phyloP scores from a whole-genome alignment of 2,797 vertebrate genomes.

The Crenuchus spilurus region DNA sequence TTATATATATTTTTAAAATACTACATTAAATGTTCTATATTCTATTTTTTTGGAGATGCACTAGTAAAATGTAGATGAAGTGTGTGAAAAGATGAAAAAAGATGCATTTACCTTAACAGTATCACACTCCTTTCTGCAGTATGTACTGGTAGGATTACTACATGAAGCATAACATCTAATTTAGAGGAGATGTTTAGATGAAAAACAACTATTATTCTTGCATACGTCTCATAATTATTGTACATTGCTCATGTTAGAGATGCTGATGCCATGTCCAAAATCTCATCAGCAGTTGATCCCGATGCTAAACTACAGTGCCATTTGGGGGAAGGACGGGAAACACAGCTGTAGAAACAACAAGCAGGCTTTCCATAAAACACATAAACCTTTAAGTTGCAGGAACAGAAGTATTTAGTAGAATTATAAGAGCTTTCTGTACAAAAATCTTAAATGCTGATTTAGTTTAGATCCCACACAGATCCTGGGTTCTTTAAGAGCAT shows the following conservation, averaged over 20 bases:
- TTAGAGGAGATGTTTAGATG: conserved; percentile 6
- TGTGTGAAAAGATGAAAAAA: neutral
- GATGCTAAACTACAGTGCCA: conserved; percentile 40
- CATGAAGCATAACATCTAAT: conserved; percentile 9
- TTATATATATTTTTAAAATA: no score
- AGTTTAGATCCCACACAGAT: conserved; percentile 34
- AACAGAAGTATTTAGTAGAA: conserved; percentile 54
- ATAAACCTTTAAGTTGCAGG: conserved; percentile 51
- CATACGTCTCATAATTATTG: neutral
- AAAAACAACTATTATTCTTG: conserved; percentile 3
- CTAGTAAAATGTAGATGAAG: neutral
- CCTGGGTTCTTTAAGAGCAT: neutral
- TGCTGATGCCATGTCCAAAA: conserved; percentile 19
- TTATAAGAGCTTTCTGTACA: conserved; percentile 67
- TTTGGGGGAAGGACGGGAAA: conserved; percentile 15
- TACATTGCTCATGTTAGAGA: neutral
- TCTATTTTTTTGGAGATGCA: no score
- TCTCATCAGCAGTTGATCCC: neutral
- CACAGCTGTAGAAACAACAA: conserved; percentile 61
- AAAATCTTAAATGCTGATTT: conserved; percentile 69
- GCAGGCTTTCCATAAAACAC: conserved; percentile 55
- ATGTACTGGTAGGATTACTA: neutral
- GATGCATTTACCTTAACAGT: neutral
- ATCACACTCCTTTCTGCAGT: neutral
- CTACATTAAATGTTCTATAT: no score